Evolutionary conservation across 2,888 invertebrate species (phyloP).

Genomic region (Aphidius colemani): DNA sequence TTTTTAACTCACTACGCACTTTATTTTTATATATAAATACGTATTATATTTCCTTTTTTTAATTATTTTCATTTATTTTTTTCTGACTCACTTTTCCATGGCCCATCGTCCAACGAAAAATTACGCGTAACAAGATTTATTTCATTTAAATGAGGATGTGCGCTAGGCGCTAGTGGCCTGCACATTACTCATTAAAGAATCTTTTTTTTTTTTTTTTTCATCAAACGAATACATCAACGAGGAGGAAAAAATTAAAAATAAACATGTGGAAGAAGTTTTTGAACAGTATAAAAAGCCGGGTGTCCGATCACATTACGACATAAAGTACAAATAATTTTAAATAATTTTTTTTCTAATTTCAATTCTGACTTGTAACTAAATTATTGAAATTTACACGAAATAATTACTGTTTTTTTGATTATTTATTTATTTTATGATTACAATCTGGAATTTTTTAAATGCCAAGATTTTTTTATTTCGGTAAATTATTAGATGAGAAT

Average conservation of each 20-base stretch:
- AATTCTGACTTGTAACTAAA: no score
- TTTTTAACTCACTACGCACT: constrained; percentile 20
- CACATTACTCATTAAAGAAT: neutral
- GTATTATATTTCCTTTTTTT: constrained; percentile 9
- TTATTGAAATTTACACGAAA: no score
- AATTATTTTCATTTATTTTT: constrained; percentile 14
- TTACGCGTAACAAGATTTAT: constrained; percentile 56
- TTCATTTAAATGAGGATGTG: constrained; percentile 57
- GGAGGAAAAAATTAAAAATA: neutral
- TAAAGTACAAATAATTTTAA: no score
- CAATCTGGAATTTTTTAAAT: no score
- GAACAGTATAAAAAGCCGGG: neutral
- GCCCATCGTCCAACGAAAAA: constrained; percentile 42
- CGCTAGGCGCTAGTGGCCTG: constrained; percentile 42
- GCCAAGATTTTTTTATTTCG: no score
- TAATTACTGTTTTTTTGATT: no score
- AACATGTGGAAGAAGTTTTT: constrained; percentile 28
- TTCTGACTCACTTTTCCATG: constrained; percentile 32
- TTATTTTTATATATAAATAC: constrained; percentile 14
- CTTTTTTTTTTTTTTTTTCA: no score
- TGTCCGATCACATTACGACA: no score
- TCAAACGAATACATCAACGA: no score
- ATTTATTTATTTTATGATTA: no score
- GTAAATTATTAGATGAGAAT: no score
- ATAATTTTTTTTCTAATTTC: no score